These are phyloP conservation scores for Troides oblongomaculatus DNA, from an alignment of 2,888 invertebrate genomes.

Conservation along the genomic window DNA sequence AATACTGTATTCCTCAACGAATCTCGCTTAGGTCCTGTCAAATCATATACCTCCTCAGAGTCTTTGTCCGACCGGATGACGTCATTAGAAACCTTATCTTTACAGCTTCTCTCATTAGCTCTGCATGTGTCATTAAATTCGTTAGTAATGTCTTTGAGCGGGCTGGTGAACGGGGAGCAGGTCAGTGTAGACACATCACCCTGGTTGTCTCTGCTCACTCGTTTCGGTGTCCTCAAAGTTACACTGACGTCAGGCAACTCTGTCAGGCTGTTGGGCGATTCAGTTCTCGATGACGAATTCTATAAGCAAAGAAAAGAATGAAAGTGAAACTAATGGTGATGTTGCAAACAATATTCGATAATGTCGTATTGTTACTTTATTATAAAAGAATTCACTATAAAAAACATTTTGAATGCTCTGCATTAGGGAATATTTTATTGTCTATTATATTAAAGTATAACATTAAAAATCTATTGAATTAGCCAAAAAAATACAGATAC, in stretches of 20 bases:
- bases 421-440: too few relatives aligned
- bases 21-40: conserved; percentile 29
- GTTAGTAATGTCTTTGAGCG: conserved; percentile 52
- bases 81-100: conserved; percentile 4
- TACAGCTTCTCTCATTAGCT: conserved; percentile 8
- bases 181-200: conserved; percentile 44
- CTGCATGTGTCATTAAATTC: conserved; percentile 34
- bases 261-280: conserved; percentile 43
- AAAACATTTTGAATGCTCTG: too few relatives aligned
- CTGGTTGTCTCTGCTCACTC: conserved; percentile 29
- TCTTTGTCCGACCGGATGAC: conserved; percentile 14
- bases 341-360: too few relatives aligned
- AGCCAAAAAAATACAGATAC: too few relatives aligned
- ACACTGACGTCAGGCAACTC: conserved; percentile 36
- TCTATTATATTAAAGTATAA: too few relatives aligned
- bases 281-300: conserved; percentile 22
- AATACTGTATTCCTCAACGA: conserved; percentile 39
- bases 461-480: too few relatives aligned
- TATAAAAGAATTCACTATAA: too few relatives aligned
- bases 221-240: conserved; percentile 36
- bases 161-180: conserved; percentile 64
- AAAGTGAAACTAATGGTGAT: not conserved
- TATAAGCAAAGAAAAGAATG: not conserved
- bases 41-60: conserved; percentile 30
- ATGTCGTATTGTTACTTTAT: too few relatives aligned